Conservation (phyloP, 2,113 vertebrate species). For the Albula glossodonta region DNA sequence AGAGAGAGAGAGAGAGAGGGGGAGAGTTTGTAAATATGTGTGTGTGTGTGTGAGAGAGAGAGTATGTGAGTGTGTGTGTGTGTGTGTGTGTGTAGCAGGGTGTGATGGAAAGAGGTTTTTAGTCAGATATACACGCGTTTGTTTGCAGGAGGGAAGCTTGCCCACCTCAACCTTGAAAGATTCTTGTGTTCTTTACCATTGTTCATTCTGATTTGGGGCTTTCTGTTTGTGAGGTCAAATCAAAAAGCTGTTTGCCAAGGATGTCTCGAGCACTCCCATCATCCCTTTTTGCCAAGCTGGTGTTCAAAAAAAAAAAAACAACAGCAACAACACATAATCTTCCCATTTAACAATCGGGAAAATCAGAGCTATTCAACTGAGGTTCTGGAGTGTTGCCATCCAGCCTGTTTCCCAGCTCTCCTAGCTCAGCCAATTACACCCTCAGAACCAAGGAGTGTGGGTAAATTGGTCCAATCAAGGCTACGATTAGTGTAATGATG, state of each 20-base stretch:
- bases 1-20: constrained; percentile 12
- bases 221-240: background rate
- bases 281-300: too few species aligned
- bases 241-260: background rate
- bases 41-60: constrained; percentile 11
- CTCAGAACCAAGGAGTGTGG: background rate
- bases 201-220: background rate
- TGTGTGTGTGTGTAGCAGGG: too few species aligned
- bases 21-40: background rate
- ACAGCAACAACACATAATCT: background rate
- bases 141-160: too few species aligned
- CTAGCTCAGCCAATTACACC: background rate
- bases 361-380: background rate
- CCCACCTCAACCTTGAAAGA: too few species aligned
- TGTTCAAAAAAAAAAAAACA: too few species aligned
- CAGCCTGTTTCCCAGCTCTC: background rate
- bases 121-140: too few species aligned
- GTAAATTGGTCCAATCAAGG: background rate
- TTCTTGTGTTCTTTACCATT: too few species aligned
- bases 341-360: background rate
- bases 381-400: background rate
- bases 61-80: background rate
- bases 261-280: background rate
- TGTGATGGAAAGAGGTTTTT: too few species aligned
- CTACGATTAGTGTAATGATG: background rate